Conservation (phyloP, 1,140 invertebrate species). For the Dendrolimus punctatus region DNA sequence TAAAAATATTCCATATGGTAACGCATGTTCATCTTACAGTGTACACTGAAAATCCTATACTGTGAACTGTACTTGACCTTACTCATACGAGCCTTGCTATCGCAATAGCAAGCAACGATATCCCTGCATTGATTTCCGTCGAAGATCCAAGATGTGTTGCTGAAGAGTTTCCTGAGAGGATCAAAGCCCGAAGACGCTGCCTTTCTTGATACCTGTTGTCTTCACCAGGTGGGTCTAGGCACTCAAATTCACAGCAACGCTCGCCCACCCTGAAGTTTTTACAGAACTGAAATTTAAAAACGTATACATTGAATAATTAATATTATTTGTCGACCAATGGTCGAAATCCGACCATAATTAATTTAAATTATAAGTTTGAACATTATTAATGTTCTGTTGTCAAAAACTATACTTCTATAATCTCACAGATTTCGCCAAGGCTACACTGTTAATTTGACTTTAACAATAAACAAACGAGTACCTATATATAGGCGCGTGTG, state of each 20-base stretch:
- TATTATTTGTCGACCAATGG: too few species aligned
- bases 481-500: too few species aligned
- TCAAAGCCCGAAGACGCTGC: slow-evolving; percentile 70
- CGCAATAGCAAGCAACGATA: slow-evolving; percentile 44
- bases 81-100: slow-evolving; percentile 50
- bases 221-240: slow-evolving; percentile 79
- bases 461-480: too few species aligned
- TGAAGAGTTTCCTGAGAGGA: slow-evolving; percentile 73
- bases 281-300: slow-evolving; percentile 75
- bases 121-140: slow-evolving; percentile 34
- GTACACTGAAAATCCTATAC: too few species aligned
- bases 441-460: too few species aligned
- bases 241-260: slow-evolving; percentile 84
- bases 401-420: too few species aligned
- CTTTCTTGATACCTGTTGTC: slow-evolving; percentile 73
- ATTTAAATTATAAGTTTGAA: too few species aligned
- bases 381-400: too few species aligned
- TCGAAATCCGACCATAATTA: too few species aligned
- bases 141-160: slow-evolving; percentile 43
- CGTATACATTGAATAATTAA: neutral
- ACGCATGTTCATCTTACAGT: neutral
- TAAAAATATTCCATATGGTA: neutral
- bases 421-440: too few species aligned
- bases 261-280: slow-evolving; percentile 83
- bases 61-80: too few species aligned